phyloP scores from a whole-genome alignment of 2,888 invertebrate species.

The Trilocha varians region DNA sequence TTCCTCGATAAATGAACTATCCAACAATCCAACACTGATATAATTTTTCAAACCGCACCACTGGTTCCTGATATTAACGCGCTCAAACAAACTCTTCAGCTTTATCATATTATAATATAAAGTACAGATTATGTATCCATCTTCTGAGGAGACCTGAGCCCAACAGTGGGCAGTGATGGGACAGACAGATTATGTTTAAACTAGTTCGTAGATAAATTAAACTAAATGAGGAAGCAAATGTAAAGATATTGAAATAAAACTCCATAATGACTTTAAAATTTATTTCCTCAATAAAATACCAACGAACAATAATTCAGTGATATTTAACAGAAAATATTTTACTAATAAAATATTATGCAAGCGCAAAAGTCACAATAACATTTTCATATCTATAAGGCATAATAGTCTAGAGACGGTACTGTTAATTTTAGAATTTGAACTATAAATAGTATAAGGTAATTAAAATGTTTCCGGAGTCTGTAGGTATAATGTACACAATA shows the following conservation, averaged over 20 bases:
- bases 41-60: too few species aligned
- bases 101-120: too few species aligned
- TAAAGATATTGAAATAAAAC: neutral
- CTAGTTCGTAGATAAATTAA: too few species aligned
- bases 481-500: neutral
- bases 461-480: neutral
- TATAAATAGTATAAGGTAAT: neutral
- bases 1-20: too few species aligned
- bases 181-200: too few species aligned
- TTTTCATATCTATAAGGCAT: conserved; percentile 6
- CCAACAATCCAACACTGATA: too few species aligned
- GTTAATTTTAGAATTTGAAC: neutral
- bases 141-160: too few species aligned
- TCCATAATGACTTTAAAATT: neutral
- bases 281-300: neutral
- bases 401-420: neutral
- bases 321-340: conserved; percentile 17
- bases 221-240: too few species aligned
- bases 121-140: too few species aligned
- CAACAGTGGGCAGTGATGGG: too few species aligned
- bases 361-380: conserved; percentile 5
- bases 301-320: conserved; percentile 1
- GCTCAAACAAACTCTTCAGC: too few species aligned
- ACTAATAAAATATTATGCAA: conserved; percentile 7
- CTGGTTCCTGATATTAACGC: too few species aligned